Conservation (phyloP, 2,797 vertebrate genomes). For the Petrocephalus schoutedeni region DNA sequence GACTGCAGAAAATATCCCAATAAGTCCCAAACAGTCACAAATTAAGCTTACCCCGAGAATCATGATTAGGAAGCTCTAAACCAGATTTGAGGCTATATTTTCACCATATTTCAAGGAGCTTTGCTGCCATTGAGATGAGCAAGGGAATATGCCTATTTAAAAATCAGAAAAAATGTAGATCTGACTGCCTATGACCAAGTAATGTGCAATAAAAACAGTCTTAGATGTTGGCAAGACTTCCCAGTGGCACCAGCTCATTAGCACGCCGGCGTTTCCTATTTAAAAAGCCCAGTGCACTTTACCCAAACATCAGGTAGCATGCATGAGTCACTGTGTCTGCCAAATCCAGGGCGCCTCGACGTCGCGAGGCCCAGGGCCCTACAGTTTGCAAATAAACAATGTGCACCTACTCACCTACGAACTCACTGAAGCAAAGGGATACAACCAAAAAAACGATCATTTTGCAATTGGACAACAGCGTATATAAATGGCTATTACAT, state of each 20-base stretch:
- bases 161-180: conserved; percentile 9
- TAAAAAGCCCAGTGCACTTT: background rate
- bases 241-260: conserved; percentile 30
- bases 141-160: background rate
- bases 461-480: background rate
- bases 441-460: background rate
- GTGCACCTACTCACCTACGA: background rate
- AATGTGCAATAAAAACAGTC: conserved; percentile 20
- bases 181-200: conserved; percentile 35
- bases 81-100: background rate
- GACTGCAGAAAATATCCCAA: background rate
- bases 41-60: background rate
- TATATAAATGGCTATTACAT: too few relatives aligned
- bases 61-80: background rate
- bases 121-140: background rate
- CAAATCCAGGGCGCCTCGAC: background rate
- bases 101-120: background rate
- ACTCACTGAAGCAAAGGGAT: background rate
- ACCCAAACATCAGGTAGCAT: background rate
- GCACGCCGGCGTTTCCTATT: conserved; percentile 7
- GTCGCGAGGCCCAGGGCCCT: background rate
- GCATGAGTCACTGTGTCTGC: conserved; percentile 18
- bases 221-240: background rate
- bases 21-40: background rate
- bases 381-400: background rate